Percentiles rank a stretch among this genome's conserved stretches.
phyloP scores from a whole-genome alignment of 1,140 invertebrate genomes.

The Bombus waltoni region DNA sequence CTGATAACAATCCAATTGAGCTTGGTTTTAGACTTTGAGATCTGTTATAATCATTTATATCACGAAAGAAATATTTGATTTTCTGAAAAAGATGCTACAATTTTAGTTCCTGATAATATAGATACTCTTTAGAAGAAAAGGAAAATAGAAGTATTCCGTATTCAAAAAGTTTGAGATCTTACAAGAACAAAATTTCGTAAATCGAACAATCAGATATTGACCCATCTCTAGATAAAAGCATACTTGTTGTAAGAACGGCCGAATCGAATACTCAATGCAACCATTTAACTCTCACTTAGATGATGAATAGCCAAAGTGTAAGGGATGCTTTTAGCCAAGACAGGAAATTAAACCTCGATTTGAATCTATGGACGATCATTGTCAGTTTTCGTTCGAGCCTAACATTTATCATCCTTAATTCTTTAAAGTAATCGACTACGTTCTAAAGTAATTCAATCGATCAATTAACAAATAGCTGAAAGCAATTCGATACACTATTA shows the following conservation, averaged over 20 bases:
- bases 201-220: no score
- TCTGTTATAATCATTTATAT: not conserved
- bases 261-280: not conserved
- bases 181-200: no score
- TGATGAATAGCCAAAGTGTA: conserved; percentile 10
- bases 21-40: not conserved
- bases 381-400: not conserved
- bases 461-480: not conserved
- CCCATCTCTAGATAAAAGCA: not conserved
- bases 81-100: not conserved
- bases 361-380: conserved; percentile 15
- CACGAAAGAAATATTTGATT: no score
- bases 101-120: not conserved
- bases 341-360: conserved; percentile 57
- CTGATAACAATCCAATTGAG: not conserved
- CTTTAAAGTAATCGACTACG: not conserved
- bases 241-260: not conserved
- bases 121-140: not conserved
- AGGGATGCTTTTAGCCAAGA: conserved; percentile 18
- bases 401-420: not conserved
- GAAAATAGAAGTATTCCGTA: not conserved
- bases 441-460: not conserved
- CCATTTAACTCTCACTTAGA: conserved; percentile 5
- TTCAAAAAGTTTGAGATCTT: not conserved
- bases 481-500: not conserved